These are phyloP conservation scores for Lagodon rhomboides DNA, from an alignment of 2,797 vertebrate genomes.

Conservation along the genomic window DNA sequence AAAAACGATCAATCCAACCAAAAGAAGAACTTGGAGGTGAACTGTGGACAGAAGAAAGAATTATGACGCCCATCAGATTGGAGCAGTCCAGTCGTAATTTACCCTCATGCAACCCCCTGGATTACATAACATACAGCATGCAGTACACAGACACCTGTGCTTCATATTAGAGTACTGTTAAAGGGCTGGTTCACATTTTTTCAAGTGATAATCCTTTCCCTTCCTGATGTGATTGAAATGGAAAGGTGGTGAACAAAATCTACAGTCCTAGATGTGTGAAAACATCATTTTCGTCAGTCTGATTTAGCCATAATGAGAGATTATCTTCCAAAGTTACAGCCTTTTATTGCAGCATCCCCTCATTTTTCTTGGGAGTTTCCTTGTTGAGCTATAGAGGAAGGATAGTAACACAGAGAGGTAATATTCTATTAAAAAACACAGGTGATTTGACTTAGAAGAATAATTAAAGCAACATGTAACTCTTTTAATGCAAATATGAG, in stretches of 20 bases:
- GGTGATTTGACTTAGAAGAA: too few relatives aligned
- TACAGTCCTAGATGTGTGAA: background rate
- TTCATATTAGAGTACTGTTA: background rate
- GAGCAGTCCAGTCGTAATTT: background rate
- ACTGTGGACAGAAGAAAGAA: constrained; percentile 74
- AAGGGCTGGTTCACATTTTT: background rate
- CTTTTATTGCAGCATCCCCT: background rate
- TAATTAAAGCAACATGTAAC: background rate
- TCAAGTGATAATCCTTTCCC: background rate
- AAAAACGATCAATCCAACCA: constrained; percentile 83
- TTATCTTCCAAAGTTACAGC: background rate
- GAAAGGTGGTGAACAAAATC: background rate
- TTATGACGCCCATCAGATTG: constrained; percentile 7
- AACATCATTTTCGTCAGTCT: background rate
- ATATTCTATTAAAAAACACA: background rate
- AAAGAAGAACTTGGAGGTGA: constrained; percentile 86
- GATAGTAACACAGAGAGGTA: background rate
- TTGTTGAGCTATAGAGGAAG: background rate
- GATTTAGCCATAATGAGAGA: background rate
- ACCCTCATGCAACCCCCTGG: background rate
- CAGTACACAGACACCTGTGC: background rate
- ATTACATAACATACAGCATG: constrained; percentile 23
- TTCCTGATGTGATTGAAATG: background rate
- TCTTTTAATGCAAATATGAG: background rate
- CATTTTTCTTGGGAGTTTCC: background rate